phyloP scores from a whole-genome alignment of 2,797 vertebrate species.

The Poeciliopsis paucimaculata region DNA sequence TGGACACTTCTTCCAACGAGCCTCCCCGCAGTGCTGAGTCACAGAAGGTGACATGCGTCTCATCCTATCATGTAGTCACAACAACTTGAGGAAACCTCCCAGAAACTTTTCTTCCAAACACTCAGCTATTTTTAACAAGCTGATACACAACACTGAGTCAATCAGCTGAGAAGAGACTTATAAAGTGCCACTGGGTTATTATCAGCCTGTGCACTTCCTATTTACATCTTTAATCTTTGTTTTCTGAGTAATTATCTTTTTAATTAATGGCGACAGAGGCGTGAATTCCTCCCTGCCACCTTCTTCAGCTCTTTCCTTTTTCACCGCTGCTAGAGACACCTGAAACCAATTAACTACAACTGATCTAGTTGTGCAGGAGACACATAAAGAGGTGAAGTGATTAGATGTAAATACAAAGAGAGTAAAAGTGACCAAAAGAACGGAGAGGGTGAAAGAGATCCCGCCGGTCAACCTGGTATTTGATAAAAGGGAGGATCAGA shows the following conservation, averaged over 20 bases:
- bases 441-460: neutral
- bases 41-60: slow-evolving; percentile 38
- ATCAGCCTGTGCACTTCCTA: slow-evolving; percentile 46
- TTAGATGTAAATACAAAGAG: slow-evolving; percentile 34
- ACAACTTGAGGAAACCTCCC: slow-evolving; percentile 16
- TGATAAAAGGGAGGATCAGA: slow-evolving; percentile 29
- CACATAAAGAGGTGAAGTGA: slow-evolving; percentile 30
- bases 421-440: neutral
- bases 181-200: slow-evolving; percentile 48
- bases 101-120: slow-evolving; percentile 32
- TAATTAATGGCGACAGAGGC: slow-evolving; percentile 63
- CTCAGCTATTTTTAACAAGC: slow-evolving; percentile 36
- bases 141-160: slow-evolving; percentile 14
- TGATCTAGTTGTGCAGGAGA: slow-evolving; percentile 59
- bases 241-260: slow-evolving; percentile 71
- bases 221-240: slow-evolving; percentile 59
- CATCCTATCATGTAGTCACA: slow-evolving; percentile 47
- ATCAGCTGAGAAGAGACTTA: slow-evolving; percentile 46
- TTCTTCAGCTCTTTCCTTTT: slow-evolving; percentile 11
- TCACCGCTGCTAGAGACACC: slow-evolving; percentile 52
- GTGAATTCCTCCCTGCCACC: slow-evolving; percentile 50
- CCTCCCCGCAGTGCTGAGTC: neutral
- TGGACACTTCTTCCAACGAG: neutral
- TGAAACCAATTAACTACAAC: slow-evolving; percentile 68
- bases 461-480: slow-evolving; percentile 17